Evolutionary conservation across 2,888 invertebrate species (phyloP).

Genomic region (Stratiomys singularior): DNA sequence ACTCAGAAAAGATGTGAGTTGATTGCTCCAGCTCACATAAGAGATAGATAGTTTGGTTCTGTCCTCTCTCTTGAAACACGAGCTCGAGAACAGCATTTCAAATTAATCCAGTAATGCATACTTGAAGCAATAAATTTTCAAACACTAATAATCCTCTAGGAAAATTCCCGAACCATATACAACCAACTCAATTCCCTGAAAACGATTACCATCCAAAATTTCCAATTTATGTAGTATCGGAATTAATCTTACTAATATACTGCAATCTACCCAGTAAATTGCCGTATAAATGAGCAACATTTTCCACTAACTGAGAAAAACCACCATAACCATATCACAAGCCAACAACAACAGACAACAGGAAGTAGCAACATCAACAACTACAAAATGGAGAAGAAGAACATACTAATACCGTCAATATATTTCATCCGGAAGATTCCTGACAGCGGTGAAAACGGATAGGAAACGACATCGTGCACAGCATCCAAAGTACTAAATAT

Average conservation of each 20-base stretch:
- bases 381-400: background rate
- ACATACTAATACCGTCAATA: slow-evolving; percentile 23
- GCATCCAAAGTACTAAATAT: slow-evolving; percentile 37
- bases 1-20: too few relatives aligned
- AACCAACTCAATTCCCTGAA: too few relatives aligned
- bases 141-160: too few relatives aligned
- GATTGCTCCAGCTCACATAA: too few relatives aligned
- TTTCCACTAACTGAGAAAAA: slow-evolving; percentile 37
- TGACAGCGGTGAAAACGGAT: slow-evolving; percentile 24
- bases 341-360: slow-evolving; percentile 19
- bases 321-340: slow-evolving; percentile 25
- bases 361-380: background rate
- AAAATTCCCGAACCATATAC: too few relatives aligned
- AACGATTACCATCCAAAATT: slow-evolving; percentile 20
- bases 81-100: too few relatives aligned
- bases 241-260: slow-evolving; percentile 40
- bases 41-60: too few relatives aligned
- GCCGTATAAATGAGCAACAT: slow-evolving; percentile 43
- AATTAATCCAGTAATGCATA: too few relatives aligned
- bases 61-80: too few relatives aligned
- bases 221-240: slow-evolving; percentile 17
- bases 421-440: slow-evolving; percentile 11
- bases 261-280: slow-evolving; percentile 40
- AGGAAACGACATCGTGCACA: slow-evolving; percentile 6
- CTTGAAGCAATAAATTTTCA: too few relatives aligned